Percentiles rank a stretch among this genome's conserved stretches.
Evolutionary conservation across 2,797 vertebrate species (phyloP).

Genomic region (Pempheris klunzingeri): DNA sequence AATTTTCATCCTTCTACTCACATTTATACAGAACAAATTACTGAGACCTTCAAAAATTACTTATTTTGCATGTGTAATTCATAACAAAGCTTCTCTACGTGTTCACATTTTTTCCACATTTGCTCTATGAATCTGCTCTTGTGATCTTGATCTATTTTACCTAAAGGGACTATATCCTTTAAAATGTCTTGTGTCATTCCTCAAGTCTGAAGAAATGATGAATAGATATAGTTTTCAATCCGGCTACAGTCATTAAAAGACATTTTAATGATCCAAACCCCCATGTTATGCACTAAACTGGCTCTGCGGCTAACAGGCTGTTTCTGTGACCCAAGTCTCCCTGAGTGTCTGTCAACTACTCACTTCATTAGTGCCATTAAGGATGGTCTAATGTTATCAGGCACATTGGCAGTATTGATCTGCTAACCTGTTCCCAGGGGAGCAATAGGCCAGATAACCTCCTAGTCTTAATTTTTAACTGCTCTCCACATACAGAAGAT

Average conservation of each 20-base stretch:
- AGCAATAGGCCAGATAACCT: conserved; percentile 44
- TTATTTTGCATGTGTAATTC: not conserved
- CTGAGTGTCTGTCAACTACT: conserved; percentile 62
- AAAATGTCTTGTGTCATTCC: not conserved
- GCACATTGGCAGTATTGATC: conserved; percentile 75
- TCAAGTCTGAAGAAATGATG: not conserved
- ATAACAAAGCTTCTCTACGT: not conserved
- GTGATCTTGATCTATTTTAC: not conserved
- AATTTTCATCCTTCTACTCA: conserved; percentile 19
- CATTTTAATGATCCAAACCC: not conserved
- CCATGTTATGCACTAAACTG: conserved; percentile 23
- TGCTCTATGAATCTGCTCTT: not conserved
- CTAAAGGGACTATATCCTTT: not conserved
- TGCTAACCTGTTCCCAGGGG: conserved; percentile 57
- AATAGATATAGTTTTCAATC: not conserved
- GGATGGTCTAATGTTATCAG: conserved; percentile 75
- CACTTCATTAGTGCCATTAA: conserved; percentile 84
- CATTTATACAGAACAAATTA: not conserved
- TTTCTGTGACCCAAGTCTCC: conserved; percentile 46
- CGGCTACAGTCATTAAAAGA: not conserved
- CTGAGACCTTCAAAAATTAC: not conserved
- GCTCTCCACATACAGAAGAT: conserved; percentile 31
- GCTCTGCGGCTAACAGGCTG: conserved; percentile 45
- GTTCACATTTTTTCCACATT: not conserved
- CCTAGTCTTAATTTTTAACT: conserved; percentile 50